Conservation (phyloP, 1,140 invertebrate species). For the Penaeus chinensis region DNA sequence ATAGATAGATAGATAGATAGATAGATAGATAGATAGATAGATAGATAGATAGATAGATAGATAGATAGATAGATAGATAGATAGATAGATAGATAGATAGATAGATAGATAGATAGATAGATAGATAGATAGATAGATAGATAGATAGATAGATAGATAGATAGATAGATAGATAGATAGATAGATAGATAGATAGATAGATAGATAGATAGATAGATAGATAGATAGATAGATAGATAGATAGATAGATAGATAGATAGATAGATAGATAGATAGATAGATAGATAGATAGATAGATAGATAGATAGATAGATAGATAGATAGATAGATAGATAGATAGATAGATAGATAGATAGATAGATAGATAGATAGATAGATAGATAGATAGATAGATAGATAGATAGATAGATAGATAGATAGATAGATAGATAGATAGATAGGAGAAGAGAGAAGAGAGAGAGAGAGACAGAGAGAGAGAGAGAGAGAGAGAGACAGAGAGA, state of each 20-base stretch:
- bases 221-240: too few species aligned
- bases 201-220: too few species aligned
- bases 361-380: conserved; percentile 10
- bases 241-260: too few species aligned
- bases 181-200: conserved; percentile 11
- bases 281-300: too few species aligned
- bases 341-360: conserved; percentile 10
- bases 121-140: conserved; percentile 10
- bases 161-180: conserved; percentile 10
- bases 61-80: conserved; percentile 10
- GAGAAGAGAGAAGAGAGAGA: too few species aligned
- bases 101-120: conserved; percentile 10
- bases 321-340: conserved; percentile 10
- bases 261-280: too few species aligned
- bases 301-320: neutral
- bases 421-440: conserved; percentile 10
- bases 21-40: too few species aligned
- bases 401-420: conserved; percentile 10
- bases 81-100: conserved; percentile 10
- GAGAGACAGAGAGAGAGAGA: too few species aligned
- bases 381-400: conserved; percentile 10
- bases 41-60: neutral
- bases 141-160: conserved; percentile 10
- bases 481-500: too few species aligned
- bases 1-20: too few species aligned